A percentile compares a stretch with the other conserved stretches of the same genome.
Conservation (phyloP, 2,113 vertebrate species). For the Tyto alba region DNA sequence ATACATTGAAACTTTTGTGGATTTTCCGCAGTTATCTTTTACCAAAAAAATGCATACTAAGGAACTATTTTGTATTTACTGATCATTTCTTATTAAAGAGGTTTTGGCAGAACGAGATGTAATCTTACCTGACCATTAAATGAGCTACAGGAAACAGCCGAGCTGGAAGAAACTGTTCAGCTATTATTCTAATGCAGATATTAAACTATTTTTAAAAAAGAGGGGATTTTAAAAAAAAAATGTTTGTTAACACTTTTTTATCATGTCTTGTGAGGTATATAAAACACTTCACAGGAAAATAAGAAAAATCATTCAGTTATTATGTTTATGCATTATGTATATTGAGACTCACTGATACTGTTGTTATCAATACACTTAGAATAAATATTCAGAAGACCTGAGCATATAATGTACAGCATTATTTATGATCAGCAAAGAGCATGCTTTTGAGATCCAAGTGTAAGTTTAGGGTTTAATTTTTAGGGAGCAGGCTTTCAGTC, state of each 20-base stretch:
- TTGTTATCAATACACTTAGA: fast-evolving
- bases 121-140: background rate
- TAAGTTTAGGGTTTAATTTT: background rate
- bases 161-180: background rate
- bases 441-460: background rate
- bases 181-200: background rate
- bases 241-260: background rate
- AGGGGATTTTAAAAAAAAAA: background rate
- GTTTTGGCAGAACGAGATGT: background rate
- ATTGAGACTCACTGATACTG: background rate
- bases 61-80: background rate
- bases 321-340: background rate
- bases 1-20: background rate
- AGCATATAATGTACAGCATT: background rate
- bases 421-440: background rate
- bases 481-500: background rate
- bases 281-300: background rate
- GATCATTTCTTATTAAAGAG: conserved; percentile 1
- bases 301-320: background rate
- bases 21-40: background rate
- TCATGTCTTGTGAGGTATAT: background rate
- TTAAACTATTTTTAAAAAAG: background rate
- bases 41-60: background rate
- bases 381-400: background rate
- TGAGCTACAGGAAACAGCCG: background rate